Conservation (phyloP, 2,888 invertebrate species). For the Apamea sordens region DNA sequence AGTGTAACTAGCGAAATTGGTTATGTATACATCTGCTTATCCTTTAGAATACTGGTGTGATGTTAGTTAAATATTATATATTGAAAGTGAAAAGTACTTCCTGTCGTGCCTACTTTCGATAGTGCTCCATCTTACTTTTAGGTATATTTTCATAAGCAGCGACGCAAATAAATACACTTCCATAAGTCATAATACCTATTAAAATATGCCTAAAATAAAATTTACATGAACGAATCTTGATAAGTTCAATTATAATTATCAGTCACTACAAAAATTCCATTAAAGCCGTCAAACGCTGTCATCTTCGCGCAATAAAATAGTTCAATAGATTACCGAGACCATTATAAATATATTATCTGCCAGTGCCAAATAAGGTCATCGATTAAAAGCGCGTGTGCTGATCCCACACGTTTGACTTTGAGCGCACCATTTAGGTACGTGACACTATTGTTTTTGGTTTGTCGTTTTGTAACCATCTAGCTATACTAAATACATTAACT, state of each 20-base stretch:
- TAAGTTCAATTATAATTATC: slow-evolving; percentile 42
- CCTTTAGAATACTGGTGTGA: not conserved
- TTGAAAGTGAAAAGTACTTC: slow-evolving; percentile 1
- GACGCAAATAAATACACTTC: slow-evolving; percentile 6
- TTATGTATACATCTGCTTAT: not conserved
- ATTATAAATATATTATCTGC: slow-evolving; percentile 60
- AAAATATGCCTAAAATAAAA: slow-evolving; percentile 33
- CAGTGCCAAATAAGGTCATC: slow-evolving; percentile 65
- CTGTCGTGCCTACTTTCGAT: not conserved
- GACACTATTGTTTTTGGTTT: slow-evolving; percentile 14
- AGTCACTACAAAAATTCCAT: slow-evolving; percentile 58
- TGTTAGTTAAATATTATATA: not conserved
- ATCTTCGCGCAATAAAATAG: slow-evolving; percentile 55
- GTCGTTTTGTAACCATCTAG: not conserved
- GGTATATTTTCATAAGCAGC: slow-evolving; percentile 12
- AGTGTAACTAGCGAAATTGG: not conserved
- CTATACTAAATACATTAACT: not conserved
- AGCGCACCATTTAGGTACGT: slow-evolving; percentile 37
- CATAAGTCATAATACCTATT: slow-evolving; percentile 16
- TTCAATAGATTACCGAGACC: slow-evolving; percentile 63
- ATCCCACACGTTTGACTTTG: slow-evolving; percentile 39
- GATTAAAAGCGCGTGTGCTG: slow-evolving; percentile 56
- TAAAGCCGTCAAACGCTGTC: slow-evolving; percentile 44
- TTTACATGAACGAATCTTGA: slow-evolving; percentile 33
- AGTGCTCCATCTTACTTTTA: not conserved